Evolutionary conservation across 2,113 vertebrate genomes (phyloP).

Genomic region (Formicarius rufipectus): DNA sequence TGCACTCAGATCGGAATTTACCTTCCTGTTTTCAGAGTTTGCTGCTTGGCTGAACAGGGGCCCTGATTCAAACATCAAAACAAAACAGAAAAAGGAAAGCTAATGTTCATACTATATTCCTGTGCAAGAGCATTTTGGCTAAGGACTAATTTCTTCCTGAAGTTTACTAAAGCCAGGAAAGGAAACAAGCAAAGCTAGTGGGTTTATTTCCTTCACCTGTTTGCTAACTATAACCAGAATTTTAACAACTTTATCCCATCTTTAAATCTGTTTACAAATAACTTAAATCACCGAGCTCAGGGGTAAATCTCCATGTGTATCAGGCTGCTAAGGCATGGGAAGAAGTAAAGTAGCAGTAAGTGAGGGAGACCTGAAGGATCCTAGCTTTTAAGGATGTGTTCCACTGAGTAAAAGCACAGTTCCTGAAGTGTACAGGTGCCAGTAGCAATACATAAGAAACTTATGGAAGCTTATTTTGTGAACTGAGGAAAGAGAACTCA

Average conservation of each 20-base stretch:
- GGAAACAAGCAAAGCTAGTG: background rate
- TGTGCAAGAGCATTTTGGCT: background rate
- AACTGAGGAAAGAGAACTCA: background rate
- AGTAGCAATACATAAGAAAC: background rate
- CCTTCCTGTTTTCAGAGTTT: background rate
- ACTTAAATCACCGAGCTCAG: background rate
- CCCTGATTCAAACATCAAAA: background rate
- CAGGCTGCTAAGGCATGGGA: background rate
- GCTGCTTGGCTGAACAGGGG: background rate
- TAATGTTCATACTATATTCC: background rate
- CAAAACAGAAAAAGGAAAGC: background rate
- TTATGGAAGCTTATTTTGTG: accelerated
- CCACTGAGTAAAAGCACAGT: background rate
- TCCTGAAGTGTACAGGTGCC: background rate
- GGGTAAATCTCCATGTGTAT: accelerated
- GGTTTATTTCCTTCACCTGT: background rate
- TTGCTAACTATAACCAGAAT: background rate
- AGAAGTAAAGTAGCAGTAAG: background rate
- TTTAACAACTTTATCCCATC: accelerated
- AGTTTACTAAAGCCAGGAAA: background rate
- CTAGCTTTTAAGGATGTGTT: background rate
- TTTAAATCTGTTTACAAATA: background rate
- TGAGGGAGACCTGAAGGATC: accelerated
- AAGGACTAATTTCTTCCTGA: background rate
- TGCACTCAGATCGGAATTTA: background rate